phyloP scores from a whole-genome alignment of 2,888 invertebrate genomes.

The Sarcophaga carnaria region DNA sequence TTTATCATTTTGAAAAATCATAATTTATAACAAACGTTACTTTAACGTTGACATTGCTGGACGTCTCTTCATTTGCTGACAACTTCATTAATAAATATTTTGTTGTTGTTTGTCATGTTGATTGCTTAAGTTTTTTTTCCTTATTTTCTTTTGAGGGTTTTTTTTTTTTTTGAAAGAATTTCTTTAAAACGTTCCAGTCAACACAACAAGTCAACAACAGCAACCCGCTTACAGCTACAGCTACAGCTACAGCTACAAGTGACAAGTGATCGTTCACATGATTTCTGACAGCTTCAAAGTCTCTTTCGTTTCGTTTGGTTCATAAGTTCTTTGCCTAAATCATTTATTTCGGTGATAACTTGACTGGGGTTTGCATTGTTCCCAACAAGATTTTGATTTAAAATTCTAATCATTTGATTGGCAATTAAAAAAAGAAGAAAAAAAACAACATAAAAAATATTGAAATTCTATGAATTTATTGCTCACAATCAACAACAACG shows the following conservation, averaged over 20 bases:
- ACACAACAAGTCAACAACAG: slow-evolving; percentile 15
- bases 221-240: slow-evolving; percentile 18
- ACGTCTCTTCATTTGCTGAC: slow-evolving; percentile 72
- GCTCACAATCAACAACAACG: background rate
- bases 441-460: background rate
- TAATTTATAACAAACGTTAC: slow-evolving; percentile 64
- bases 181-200: slow-evolving; percentile 8
- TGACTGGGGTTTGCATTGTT: slow-evolving; percentile 15
- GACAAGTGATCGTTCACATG: slow-evolving; percentile 79
- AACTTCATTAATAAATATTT: slow-evolving; percentile 78
- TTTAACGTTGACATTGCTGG: slow-evolving; percentile 71
- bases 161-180: slow-evolving; percentile 13
- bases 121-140: background rate
- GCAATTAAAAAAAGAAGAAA: background rate
- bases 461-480: background rate
- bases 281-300: slow-evolving; percentile 77
- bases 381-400: slow-evolving; percentile 28
- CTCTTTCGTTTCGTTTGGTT: slow-evolving; percentile 34
- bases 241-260: slow-evolving; percentile 62
- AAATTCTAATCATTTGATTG: background rate
- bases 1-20: slow-evolving; percentile 18
- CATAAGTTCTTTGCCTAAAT: slow-evolving; percentile 37
- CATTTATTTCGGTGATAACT: slow-evolving; percentile 52
- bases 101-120: slow-evolving; percentile 61
- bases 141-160: background rate